A percentile compares a stretch with the other conserved stretches of the same genome.
phyloP scores from a whole-genome alignment of 1,140 invertebrate genomes.

The Diabrotica undecimpunctata region DNA sequence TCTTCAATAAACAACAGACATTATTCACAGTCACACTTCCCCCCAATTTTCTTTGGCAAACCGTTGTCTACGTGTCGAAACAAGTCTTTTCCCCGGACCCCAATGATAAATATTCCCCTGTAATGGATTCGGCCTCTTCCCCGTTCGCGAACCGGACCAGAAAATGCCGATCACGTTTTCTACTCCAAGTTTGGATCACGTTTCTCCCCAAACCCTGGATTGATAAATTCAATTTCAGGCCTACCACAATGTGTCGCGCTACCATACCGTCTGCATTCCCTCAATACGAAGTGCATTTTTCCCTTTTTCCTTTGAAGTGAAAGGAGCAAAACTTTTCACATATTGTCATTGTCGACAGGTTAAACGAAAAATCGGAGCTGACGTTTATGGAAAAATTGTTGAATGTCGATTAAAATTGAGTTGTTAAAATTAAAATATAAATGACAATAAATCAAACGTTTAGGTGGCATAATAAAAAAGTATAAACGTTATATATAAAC shows the following conservation, averaged over 20 bases:
- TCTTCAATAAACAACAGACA: no score
- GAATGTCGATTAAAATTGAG: no score
- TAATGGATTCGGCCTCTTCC: not conserved
- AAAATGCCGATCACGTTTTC: constrained; percentile 29
- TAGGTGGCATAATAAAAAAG: no score
- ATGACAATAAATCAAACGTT: no score
- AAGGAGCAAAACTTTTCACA: not conserved
- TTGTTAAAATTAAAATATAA: no score
- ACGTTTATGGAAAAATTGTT: no score
- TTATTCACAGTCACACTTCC: no score
- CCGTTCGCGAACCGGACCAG: constrained; percentile 14
- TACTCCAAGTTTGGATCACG: constrained; percentile 20
- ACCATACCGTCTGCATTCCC: constrained; percentile 17
- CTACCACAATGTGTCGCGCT: constrained; percentile 30
- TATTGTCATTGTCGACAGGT: no score
- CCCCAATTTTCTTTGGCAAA: not conserved
- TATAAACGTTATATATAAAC: no score
- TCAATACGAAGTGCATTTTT: constrained; percentile 8
- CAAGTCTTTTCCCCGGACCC: not conserved
- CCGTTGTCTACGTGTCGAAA: not conserved
- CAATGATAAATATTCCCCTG: not conserved
- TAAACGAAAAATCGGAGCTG: no score
- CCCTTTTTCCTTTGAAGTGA: not conserved
- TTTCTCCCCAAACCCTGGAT: constrained; percentile 23
- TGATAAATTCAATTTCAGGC: constrained; percentile 36